Evolutionary conservation across 2,113 vertebrate genomes (phyloP).

Genomic region (Xenopus laevis): DNA sequence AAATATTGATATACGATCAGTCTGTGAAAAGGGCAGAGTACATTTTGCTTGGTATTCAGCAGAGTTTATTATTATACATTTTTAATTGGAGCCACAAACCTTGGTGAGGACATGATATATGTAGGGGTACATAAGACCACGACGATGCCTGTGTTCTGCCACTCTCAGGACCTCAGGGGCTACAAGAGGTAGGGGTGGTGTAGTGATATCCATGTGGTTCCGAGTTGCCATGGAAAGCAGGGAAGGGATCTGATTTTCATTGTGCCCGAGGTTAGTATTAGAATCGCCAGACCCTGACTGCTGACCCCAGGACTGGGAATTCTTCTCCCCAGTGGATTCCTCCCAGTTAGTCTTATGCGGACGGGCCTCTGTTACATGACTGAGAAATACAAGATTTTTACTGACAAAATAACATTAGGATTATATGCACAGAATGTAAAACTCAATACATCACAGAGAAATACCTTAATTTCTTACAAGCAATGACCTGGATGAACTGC

Average conservation of each 20-base stretch:
- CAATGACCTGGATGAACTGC: too few relatives aligned
- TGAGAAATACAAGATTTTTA: slow-evolving; percentile 41
- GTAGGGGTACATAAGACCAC: slow-evolving; percentile 88
- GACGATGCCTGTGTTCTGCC: slow-evolving; percentile 84
- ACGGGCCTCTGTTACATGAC: slow-evolving; percentile 74
- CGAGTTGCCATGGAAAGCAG: slow-evolving; percentile 88
- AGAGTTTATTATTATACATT: background rate
- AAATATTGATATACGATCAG: background rate
- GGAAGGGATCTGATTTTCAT: slow-evolving; percentile 80
- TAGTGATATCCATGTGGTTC: slow-evolving; percentile 90
- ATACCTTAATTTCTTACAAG: too few relatives aligned
- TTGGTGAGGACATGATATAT: slow-evolving; percentile 90
- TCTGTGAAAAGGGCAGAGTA: background rate
- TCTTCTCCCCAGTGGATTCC: slow-evolving; percentile 57
- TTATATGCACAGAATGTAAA: too few relatives aligned
- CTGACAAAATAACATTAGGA: too few relatives aligned
- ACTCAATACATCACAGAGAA: too few relatives aligned
- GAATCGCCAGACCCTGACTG: slow-evolving; percentile 56
- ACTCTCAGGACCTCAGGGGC: slow-evolving; percentile 85
- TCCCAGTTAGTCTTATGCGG: slow-evolving; percentile 71
- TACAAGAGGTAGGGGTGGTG: slow-evolving; percentile 83
- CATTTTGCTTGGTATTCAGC: background rate
- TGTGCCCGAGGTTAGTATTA: slow-evolving; percentile 66
- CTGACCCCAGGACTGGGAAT: slow-evolving; percentile 51
- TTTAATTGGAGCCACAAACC: slow-evolving; percentile 56